A percentile compares a stretch with the other conserved stretches of the same genome.
phyloP scores from a whole-genome alignment of 2,888 invertebrate genomes.

The Alloscopus bannaensis region DNA sequence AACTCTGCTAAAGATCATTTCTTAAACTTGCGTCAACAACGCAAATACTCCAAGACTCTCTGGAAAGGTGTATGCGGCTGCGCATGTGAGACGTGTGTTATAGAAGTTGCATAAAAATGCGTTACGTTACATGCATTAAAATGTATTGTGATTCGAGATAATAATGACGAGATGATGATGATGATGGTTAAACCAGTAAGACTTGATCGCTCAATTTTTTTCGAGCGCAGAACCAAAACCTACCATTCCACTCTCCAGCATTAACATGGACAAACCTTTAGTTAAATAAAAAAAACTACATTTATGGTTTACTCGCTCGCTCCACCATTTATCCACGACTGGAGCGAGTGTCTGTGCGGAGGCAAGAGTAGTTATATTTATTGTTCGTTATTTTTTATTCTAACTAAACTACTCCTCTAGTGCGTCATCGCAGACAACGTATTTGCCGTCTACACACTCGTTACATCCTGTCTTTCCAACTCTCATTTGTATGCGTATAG shows the following conservation, averaged over 20 bases:
- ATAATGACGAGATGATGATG: conserved; percentile 27
- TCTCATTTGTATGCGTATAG: too few species aligned
- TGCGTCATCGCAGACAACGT: neutral
- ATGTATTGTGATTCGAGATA: conserved; percentile 56
- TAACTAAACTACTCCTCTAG: neutral
- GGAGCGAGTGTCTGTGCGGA: too few species aligned
- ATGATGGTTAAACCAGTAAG: neutral
- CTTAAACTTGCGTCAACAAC: too few species aligned
- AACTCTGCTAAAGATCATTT: too few species aligned
- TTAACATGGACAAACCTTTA: conserved; percentile 10
- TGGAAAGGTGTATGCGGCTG: too few species aligned
- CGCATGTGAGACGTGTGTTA: too few species aligned
- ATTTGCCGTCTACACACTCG: too few species aligned
- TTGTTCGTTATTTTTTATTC: neutral
- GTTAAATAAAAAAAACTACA: neutral
- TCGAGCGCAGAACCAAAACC: conserved; percentile 7
- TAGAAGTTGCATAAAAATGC: conserved; percentile 14
- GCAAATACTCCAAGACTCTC: too few species aligned
- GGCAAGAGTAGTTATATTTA: too few species aligned
- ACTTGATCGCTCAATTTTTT: conserved; percentile 1
- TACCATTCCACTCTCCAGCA: neutral
- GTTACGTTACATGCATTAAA: conserved; percentile 29
- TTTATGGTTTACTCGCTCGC: too few species aligned
- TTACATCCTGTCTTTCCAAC: too few species aligned
- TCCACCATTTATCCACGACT: too few species aligned